A percentile compares a stretch with the other conserved stretches of the same genome.
These are phyloP conservation scores for Ceratitis capitata DNA, from an alignment of 1,140 invertebrate genomes.

Conservation along the genomic window DNA sequence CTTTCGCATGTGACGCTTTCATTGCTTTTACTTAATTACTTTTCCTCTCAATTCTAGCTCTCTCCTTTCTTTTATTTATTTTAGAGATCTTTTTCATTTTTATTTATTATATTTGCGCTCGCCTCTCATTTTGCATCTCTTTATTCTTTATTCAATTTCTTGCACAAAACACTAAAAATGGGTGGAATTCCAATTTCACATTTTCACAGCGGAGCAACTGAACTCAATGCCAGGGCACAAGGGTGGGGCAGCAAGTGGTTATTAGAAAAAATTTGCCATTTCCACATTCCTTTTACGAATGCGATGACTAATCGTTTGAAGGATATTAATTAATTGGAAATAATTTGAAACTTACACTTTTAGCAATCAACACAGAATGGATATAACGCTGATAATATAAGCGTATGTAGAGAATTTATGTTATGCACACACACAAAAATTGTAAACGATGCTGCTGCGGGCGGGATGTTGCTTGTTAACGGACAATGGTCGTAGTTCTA, in stretches of 20 bases:
- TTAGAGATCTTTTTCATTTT: too few species aligned
- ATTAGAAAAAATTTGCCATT: slow-evolving; percentile 13
- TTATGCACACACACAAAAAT: neutral
- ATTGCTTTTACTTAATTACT: slow-evolving; percentile 14
- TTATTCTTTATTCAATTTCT: slow-evolving; percentile 7
- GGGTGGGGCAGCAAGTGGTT: slow-evolving; percentile 2
- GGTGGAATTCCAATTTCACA: slow-evolving; percentile 35
- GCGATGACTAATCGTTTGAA: slow-evolving; percentile 18
- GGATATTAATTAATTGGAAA: neutral
- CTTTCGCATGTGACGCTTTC: neutral
- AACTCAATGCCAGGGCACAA: neutral
- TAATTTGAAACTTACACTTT: slow-evolving; percentile 5
- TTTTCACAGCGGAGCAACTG: neutral
- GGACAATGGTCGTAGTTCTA: neutral
- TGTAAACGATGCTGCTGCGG: neutral
- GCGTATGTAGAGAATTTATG: neutral
- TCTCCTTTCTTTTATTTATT: slow-evolving; percentile 1
- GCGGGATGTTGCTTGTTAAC: neutral
- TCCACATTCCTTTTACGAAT: slow-evolving; percentile 13
- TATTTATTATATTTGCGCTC: neutral
- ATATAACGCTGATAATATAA: neutral
- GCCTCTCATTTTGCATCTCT: neutral
- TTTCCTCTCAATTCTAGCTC: slow-evolving; percentile 19
- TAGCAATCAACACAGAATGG: neutral
- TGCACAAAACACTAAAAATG: slow-evolving; percentile 30